These are phyloP conservation scores for Cherax destructor DNA, from an alignment of 1,140 invertebrate genomes.

Conservation along the genomic window DNA sequence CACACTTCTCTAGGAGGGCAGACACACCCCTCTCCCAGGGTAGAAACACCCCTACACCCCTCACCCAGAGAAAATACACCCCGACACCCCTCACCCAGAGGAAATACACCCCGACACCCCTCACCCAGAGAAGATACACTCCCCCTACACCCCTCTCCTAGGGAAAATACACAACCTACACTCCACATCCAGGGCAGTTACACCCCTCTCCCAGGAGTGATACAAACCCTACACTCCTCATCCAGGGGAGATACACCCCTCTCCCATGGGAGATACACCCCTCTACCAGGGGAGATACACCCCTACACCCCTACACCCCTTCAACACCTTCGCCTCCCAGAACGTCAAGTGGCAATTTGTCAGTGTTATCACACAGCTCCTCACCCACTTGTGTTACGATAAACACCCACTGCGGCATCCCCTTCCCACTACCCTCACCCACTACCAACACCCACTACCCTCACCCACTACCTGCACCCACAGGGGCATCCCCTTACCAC, in stretches of 20 bases:
- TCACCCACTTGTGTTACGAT: slow-evolving; percentile 60
- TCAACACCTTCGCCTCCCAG: neutral
- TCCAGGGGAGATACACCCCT: too few relatives aligned
- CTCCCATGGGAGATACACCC: neutral
- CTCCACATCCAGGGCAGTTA: too few relatives aligned
- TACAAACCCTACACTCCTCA: too few relatives aligned
- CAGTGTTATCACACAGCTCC: slow-evolving; percentile 56
- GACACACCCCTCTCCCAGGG: neutral
- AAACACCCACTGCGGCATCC: slow-evolving; percentile 40
- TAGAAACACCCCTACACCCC: neutral
- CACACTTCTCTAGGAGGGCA: too few relatives aligned
- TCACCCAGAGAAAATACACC: too few relatives aligned
- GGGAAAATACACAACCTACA: neutral
- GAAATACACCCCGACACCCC: neutral
- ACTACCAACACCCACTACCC: neutral
- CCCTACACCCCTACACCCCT: neutral
- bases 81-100: neutral
- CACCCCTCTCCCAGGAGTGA: too few relatives aligned
- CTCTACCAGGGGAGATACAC: neutral
- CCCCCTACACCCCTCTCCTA: neutral
- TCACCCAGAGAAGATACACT: neutral
- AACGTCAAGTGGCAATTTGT: slow-evolving; percentile 65
- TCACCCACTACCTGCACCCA: too few relatives aligned
- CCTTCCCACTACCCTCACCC: neutral
- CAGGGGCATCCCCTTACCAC: too few relatives aligned